phyloP scores from a whole-genome alignment of 2,888 invertebrate genomes.

The Patella depressa region DNA sequence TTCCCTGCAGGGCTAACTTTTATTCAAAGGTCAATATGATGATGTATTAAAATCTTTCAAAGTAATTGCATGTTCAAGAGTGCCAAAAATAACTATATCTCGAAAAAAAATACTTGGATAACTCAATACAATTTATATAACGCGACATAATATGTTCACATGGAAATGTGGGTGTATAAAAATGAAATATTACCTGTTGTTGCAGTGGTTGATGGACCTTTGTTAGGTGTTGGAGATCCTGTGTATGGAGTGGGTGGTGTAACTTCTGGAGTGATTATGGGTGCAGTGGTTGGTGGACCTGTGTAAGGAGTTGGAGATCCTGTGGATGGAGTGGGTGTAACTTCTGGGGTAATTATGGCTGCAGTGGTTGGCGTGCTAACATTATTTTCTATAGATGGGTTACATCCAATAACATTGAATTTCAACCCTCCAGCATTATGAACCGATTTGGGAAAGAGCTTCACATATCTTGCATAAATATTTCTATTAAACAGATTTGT shows the following conservation, averaged over 20 bases:
- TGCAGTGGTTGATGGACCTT: constrained; percentile 19
- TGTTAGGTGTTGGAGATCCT: not conserved
- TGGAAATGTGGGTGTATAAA: too few relatives aligned
- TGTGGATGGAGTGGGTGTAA: constrained; percentile 1
- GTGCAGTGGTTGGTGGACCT: constrained; percentile 20
- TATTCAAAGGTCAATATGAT: too few relatives aligned
- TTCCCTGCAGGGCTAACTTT: too few relatives aligned
- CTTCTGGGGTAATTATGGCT: constrained; percentile 22
- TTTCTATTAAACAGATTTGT: constrained; percentile 48
- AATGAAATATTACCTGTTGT: too few relatives aligned
- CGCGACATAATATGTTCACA: too few relatives aligned
- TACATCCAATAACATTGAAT: constrained; percentile 55
- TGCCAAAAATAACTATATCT: too few relatives aligned
- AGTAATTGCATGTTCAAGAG: too few relatives aligned
- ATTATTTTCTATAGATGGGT: constrained; percentile 36
- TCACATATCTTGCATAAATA: constrained; percentile 49
- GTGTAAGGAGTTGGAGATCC: not conserved
- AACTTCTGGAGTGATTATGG: constrained; percentile 11
- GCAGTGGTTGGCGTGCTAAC: constrained; percentile 21
- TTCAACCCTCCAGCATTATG: constrained; percentile 46
- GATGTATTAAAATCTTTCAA: too few relatives aligned
- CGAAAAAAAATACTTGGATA: too few relatives aligned
- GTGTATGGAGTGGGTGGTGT: constrained; percentile 7
- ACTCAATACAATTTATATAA: too few relatives aligned
- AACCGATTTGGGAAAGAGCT: constrained; percentile 49